A percentile compares a stretch with the other conserved stretches of the same genome.
Evolutionary conservation across 2,113 vertebrate species (phyloP).

Genomic region (Otus sunia): DNA sequence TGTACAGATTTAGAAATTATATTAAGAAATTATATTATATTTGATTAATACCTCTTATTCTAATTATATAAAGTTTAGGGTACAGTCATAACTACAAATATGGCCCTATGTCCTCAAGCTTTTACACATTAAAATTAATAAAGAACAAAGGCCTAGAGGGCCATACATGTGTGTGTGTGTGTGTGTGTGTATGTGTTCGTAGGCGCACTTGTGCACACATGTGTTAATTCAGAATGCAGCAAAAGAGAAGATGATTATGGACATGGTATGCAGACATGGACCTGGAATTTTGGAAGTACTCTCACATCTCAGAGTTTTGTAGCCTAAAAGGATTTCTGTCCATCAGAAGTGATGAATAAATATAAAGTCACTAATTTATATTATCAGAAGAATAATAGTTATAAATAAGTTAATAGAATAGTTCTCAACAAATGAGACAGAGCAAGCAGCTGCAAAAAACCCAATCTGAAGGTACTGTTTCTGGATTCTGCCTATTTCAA

Average conservation of each 20-base stretch:
- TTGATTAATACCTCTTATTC: not conserved
- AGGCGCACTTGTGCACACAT: accelerated
- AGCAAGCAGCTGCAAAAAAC: not conserved
- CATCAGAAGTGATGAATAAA: not conserved
- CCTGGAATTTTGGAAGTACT: not conserved
- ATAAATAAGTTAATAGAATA: not conserved
- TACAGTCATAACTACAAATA: not conserved
- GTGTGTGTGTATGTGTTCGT: too few species aligned
- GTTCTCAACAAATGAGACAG: not conserved
- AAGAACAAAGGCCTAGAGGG: accelerated
- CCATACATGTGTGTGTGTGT: too few species aligned
- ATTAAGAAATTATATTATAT: not conserved
- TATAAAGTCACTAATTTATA: not conserved
- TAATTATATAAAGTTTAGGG: not conserved
- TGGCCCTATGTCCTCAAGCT: not conserved
- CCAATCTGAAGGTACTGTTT: not conserved
- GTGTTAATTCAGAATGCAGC: not conserved
- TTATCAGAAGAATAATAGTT: not conserved
- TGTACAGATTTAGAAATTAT: not conserved
- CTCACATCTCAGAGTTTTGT: not conserved
- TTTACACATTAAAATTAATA: not conserved
- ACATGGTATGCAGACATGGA: not conserved
- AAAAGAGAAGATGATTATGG: not conserved
- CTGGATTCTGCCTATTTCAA: not conserved
- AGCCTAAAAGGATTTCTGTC: not conserved